Conservation (phyloP, 2,888 invertebrate genomes). For the Serripes groenlandicus region DNA sequence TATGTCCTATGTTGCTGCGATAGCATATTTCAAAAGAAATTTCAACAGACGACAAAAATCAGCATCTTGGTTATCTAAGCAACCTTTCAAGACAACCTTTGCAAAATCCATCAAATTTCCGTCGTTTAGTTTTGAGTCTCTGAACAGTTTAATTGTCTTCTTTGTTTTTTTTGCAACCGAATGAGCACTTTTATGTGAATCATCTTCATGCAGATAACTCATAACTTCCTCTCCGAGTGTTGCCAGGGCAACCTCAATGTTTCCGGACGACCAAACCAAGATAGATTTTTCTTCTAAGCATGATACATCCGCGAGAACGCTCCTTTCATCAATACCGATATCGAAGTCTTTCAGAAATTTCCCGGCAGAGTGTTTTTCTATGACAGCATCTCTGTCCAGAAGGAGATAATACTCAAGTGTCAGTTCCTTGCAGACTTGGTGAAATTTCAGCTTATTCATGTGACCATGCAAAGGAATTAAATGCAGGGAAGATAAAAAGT, state of each 20-base stretch:
- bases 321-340: not conserved
- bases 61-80: not conserved
- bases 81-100: not conserved
- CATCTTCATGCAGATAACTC: too few relatives aligned
- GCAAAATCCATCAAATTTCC: not conserved
- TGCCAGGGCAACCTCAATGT: too few relatives aligned
- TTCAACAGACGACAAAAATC: not conserved
- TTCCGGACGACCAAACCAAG: constrained; percentile 30
- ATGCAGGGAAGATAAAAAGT: constrained; percentile 3
- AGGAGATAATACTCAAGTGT: constrained; percentile 11
- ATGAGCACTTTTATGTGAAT: too few relatives aligned
- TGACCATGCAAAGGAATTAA: constrained; percentile 5
- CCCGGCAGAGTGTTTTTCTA: not conserved
- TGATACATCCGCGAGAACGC: not conserved
- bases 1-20: too few relatives aligned
- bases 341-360: not conserved
- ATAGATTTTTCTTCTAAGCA: not conserved
- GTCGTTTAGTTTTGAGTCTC: not conserved
- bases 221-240: too few relatives aligned
- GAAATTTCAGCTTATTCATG: not conserved
- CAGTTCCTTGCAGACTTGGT: constrained; percentile 1
- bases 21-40: not conserved
- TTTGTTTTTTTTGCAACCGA: not conserved
- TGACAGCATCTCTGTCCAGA: constrained; percentile 9
- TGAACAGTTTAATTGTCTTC: not conserved